Evolutionary conservation across 2,888 invertebrate species (phyloP), one percentile per base, ranked within the genome.

Genomic region (Drosophila parthenogenetica): DNA sequence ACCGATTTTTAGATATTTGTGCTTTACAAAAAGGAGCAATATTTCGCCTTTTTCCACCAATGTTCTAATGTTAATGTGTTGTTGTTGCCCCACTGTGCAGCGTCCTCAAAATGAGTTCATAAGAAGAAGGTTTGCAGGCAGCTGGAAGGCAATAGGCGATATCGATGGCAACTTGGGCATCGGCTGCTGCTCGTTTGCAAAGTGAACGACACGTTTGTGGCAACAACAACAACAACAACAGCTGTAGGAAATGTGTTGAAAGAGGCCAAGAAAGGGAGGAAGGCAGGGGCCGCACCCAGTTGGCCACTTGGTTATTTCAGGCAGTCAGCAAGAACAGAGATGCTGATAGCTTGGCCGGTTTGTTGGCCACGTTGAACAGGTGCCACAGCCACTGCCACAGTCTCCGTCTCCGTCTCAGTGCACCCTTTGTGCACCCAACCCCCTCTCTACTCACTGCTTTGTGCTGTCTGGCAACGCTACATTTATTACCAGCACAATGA

Each of bases 101-200:
- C 60, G 63, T 29, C 61, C 61, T 53, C 53, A 57, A 64, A 82
- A 81, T 87, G 84, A 84, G 84, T 86, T 81, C 79, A 79, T 73
- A 82, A 79, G 65, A 79, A 79, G 65, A 42, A 72, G 71, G 40
- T 49, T 49, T 32, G 59, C 53, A 37, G 63, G 60, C 72, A 64
- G 62, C 19, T 22, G 19, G 10, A 14, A 60, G 71, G 51, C 66
- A 77, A 57, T 51, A 62, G 73, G 68, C 73, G 73, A 60, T 75
- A 77, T 75, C 78, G 78, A 75, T 64, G 55, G 76, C 62, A 73
- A 59, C 72, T 54, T 54, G 53, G 46, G 66, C 68, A 48, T 42
- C 42, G 68, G 50, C 64, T 49, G 69, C 64, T 60, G 67, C 73
- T 73, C 62, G 75, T 74, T 74, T 69, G 70, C 69, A 60, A 67